Evolutionary conservation across 2,113 vertebrate species (phyloP).

Genomic region (Guaruba guarouba): DNA sequence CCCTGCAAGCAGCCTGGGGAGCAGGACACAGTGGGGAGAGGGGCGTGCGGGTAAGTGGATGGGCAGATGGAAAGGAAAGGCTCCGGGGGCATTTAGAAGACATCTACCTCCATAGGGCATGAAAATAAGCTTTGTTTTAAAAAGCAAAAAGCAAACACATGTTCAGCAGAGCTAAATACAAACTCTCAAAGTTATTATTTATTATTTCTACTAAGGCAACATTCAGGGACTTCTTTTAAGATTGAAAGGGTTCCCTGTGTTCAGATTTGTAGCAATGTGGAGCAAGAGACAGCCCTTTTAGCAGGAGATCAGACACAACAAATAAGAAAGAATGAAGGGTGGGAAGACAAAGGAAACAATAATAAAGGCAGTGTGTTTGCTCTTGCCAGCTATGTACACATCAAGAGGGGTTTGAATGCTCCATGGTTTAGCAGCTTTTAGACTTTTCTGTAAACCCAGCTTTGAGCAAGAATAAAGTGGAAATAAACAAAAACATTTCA

Average conservation of each 20-base stretch:
- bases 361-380: slow-evolving; percentile 32
- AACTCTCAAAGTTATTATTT: slow-evolving; percentile 32
- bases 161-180: slow-evolving; percentile 5
- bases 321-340: slow-evolving; percentile 19
- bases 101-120: neutral
- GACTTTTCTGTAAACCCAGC: slow-evolving; percentile 1
- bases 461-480: slow-evolving; percentile 41
- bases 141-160: slow-evolving; percentile 54
- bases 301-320: slow-evolving; percentile 53
- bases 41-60: accelerated
- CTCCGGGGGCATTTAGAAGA: neutral
- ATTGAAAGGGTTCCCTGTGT: slow-evolving; percentile 24
- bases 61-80: neutral
- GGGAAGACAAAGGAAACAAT: slow-evolving; percentile 35
- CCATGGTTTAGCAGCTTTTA: slow-evolving; percentile 31
- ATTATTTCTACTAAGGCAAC: slow-evolving; percentile 48
- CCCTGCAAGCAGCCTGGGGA: accelerated
- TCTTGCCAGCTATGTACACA: slow-evolving; percentile 56
- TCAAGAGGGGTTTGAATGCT: neutral
- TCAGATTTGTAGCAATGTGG: neutral
- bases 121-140: slow-evolving; percentile 39
- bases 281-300: slow-evolving; percentile 41
- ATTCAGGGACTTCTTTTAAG: neutral
- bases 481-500: slow-evolving; percentile 30
- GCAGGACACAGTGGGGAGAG: neutral